Percentiles rank a stretch among this genome's conserved stretches.
Conservation (phyloP, 2,888 invertebrate species). For the Drosophila dives region DNA sequence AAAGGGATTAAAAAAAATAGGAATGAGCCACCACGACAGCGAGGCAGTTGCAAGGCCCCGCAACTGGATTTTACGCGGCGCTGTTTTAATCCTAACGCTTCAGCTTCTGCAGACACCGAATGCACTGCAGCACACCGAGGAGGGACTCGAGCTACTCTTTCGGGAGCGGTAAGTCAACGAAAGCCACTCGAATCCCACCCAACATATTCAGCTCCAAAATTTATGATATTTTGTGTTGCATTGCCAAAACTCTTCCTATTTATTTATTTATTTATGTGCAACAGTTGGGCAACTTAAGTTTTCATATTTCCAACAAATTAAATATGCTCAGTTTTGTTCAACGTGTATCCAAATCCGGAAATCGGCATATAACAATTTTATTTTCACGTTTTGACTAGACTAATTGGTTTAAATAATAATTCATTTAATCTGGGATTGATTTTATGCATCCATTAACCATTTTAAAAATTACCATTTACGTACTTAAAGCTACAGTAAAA, state of each 20-base stretch:
- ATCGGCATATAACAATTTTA: not conserved
- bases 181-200: not conserved
- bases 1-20: not conserved
- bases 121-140: slow-evolving; percentile 78
- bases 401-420: not conserved
- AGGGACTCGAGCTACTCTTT: slow-evolving; percentile 85
- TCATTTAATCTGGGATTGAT: not conserved
- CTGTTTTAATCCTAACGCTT: slow-evolving; percentile 63
- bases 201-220: not conserved
- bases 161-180: slow-evolving; percentile 83
- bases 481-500: not conserved
- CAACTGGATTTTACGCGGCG: slow-evolving; percentile 65
- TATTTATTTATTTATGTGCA: not conserved
- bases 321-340: not conserved
- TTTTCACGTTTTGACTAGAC: not conserved
- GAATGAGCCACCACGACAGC: slow-evolving; percentile 29
- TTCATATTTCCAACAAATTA: not conserved
- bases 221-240: not conserved
- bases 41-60: slow-evolving; percentile 23
- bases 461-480: not conserved
- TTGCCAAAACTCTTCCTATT: too few relatives aligned
- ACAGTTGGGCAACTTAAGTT: not conserved
- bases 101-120: slow-evolving; percentile 64
- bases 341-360: not conserved
- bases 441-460: not conserved